Evolutionary conservation across 1,140 invertebrate species (phyloP).

Genomic region (Spodoptera litura): DNA sequence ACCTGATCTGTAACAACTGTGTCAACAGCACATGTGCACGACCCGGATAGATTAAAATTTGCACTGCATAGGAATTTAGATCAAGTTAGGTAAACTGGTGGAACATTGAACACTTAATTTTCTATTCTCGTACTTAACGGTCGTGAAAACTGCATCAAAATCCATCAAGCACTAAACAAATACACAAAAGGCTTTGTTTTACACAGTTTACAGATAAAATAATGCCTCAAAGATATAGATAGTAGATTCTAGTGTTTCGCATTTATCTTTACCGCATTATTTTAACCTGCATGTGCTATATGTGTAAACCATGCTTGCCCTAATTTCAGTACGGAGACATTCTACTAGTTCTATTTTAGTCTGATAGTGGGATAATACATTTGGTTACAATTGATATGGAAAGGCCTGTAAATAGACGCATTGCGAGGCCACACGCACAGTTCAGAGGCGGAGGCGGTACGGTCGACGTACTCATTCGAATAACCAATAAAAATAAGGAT

Average conservation of each 20-base stretch:
- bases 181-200: neutral
- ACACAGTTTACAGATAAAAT: constrained; percentile 8
- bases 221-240: constrained; percentile 7
- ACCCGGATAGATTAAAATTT: constrained; percentile 5
- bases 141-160: too few species aligned
- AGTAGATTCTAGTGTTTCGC: constrained; percentile 8
- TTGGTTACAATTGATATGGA: constrained; percentile 46
- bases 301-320: neutral
- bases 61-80: constrained; percentile 30
- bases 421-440: constrained; percentile 81
- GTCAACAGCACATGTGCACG: constrained; percentile 5
- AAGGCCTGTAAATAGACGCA: constrained; percentile 72
- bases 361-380: constrained; percentile 21
- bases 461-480: constrained; percentile 80
- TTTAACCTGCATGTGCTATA: constrained; percentile 8
- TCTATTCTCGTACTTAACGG: too few species aligned
- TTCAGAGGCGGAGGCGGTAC: constrained; percentile 71
- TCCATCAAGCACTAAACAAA: too few species aligned
- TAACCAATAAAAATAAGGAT: constrained; percentile 85
- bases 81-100: too few species aligned
- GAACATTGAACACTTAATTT: too few species aligned
- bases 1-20: constrained; percentile 19
- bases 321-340: constrained; percentile 36
- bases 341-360: constrained; percentile 30
- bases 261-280: constrained; percentile 11